Evolutionary conservation across 2,888 invertebrate species (phyloP).

Genomic region (Trisateles emortualis): DNA sequence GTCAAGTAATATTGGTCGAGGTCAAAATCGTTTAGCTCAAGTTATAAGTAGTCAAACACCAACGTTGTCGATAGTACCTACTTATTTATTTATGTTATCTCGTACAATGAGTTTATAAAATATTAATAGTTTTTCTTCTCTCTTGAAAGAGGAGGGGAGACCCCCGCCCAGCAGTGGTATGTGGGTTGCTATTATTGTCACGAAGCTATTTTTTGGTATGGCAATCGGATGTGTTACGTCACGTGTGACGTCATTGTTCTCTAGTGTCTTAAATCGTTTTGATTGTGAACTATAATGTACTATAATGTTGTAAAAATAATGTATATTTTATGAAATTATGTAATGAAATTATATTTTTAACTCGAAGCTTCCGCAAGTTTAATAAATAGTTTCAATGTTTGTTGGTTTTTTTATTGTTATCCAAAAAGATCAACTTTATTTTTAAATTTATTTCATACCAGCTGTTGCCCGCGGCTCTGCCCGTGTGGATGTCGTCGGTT

Average conservation of each 20-base stretch:
- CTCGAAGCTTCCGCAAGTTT: slow-evolving; percentile 47
- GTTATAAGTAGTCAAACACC: too few relatives aligned
- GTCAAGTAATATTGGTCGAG: too few relatives aligned
- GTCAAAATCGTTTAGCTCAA: too few relatives aligned
- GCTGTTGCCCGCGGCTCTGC: too few relatives aligned
- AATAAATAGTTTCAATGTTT: slow-evolving; percentile 42
- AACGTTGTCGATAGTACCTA: too few relatives aligned
- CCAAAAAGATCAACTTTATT: neutral
- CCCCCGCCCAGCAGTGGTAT: too few relatives aligned
- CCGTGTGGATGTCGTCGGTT: too few relatives aligned
- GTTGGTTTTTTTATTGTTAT: slow-evolving; percentile 4
- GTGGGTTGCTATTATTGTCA: too few relatives aligned
- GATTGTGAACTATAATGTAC: slow-evolving; percentile 38
- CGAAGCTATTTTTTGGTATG: slow-evolving; percentile 40
- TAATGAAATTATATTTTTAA: slow-evolving; percentile 51
- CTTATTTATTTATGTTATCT: too few relatives aligned
- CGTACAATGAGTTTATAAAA: too few relatives aligned
- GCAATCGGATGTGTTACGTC: slow-evolving; percentile 25
- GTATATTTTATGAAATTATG: slow-evolving; percentile 59
- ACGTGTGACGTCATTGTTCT: slow-evolving; percentile 29
- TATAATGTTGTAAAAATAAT: slow-evolving; percentile 51
- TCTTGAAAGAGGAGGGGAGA: too few relatives aligned
- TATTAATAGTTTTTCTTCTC: neutral
- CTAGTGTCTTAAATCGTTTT: slow-evolving; percentile 47
- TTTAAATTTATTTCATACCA: too few relatives aligned